Evolutionary conservation across 2,797 vertebrate species (phyloP).

Genomic region (Zenarchopterus dispar): DNA sequence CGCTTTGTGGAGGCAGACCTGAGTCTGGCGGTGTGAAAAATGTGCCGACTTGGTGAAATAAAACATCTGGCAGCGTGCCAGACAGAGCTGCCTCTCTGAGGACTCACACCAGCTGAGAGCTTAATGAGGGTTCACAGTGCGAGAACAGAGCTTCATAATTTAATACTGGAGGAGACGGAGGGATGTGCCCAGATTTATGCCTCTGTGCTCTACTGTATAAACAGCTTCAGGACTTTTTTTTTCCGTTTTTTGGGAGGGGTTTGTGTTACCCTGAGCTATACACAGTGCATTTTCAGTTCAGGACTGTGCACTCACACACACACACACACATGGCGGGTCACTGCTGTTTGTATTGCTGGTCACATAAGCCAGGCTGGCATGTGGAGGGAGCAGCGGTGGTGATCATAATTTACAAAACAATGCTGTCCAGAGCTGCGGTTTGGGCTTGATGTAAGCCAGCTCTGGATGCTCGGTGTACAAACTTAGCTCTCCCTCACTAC

Average conservation of each 20-base stretch:
- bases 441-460: constrained; percentile 23
- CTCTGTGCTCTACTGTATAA: constrained; percentile 37
- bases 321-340: constrained; percentile 30
- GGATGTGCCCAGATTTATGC: constrained; percentile 61
- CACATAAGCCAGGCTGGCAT: constrained; percentile 59
- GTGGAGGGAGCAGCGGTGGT: constrained; percentile 37
- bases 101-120: constrained; percentile 70
- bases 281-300: constrained; percentile 38
- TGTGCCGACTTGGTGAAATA: constrained; percentile 71
- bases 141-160: constrained; percentile 67
- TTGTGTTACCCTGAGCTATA: constrained; percentile 37
- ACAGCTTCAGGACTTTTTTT: constrained; percentile 41
- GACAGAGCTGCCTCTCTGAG: constrained; percentile 60
- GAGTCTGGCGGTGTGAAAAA: constrained; percentile 63
- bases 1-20: constrained; percentile 43
- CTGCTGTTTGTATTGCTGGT: constrained; percentile 45
- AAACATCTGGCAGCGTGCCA: constrained; percentile 74
- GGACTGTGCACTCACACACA: no score
- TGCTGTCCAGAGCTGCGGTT: constrained; percentile 21
- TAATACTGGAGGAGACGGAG: constrained; percentile 59
- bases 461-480: constrained; percentile 17
- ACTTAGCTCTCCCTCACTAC: neutral
- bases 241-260: constrained; percentile 2
- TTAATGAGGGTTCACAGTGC: constrained; percentile 72
- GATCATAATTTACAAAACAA: constrained; percentile 50